Evolutionary conservation across 1,140 invertebrate genomes (phyloP).

Genomic region (Yoshiicerus persimilis): DNA sequence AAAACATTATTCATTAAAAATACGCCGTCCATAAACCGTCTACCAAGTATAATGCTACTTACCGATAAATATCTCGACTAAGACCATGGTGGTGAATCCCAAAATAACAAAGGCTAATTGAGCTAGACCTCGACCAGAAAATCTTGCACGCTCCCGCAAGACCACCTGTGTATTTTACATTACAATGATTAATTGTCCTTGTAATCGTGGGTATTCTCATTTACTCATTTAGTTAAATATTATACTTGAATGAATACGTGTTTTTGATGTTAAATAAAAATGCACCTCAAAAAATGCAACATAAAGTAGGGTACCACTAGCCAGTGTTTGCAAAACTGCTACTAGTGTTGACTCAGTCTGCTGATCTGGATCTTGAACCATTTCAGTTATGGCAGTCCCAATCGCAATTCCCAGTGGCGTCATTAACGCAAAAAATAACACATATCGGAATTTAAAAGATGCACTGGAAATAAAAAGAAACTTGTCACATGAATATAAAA

Average conservation of each 20-base stretch:
- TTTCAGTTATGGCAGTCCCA: conserved; percentile 46
- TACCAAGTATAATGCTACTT: background rate
- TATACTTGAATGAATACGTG: no score
- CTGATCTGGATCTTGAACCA: conserved; percentile 25
- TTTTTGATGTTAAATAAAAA: no score
- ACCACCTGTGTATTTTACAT: no score
- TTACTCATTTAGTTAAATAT: no score
- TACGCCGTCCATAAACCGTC: background rate
- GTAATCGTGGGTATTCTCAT: no score
- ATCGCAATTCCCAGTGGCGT: conserved; percentile 47
- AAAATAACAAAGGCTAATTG: conserved; percentile 47
- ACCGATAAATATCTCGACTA: conserved; percentile 46
- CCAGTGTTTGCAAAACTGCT: conserved; percentile 47
- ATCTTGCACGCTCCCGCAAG: conserved; percentile 45
- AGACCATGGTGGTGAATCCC: conserved; percentile 45
- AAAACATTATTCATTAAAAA: background rate
- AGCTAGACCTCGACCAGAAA: conserved; percentile 46
- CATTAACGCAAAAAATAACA: conserved; percentile 48
- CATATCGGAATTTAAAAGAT: conserved; percentile 48
- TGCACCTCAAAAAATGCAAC: conserved; percentile 49
- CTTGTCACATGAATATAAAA: background rate
- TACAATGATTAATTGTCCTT: no score
- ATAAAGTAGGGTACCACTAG: conserved; percentile 48
- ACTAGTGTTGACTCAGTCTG: conserved; percentile 42
- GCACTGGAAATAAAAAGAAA: conserved; percentile 35